Percentiles rank a stretch among this genome's conserved stretches.
These are phyloP conservation scores for Alectoris magna DNA, from an alignment of 2,797 vertebrate genomes.

Conservation along the genomic window DNA sequence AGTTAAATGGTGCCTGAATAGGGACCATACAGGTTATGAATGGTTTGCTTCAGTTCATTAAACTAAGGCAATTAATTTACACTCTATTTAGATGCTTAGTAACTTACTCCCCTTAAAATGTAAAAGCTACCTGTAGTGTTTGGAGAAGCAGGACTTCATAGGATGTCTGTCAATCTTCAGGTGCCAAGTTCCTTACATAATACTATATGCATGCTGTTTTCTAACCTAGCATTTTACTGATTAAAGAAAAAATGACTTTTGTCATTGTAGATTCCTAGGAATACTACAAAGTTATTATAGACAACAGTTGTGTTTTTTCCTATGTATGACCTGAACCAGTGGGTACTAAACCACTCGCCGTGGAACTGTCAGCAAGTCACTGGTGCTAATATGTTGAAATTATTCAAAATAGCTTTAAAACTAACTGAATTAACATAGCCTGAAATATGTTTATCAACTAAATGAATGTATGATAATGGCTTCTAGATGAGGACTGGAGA, in stretches of 20 bases:
- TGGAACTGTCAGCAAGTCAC: not conserved
- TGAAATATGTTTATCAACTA: not conserved
- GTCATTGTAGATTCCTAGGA: not conserved
- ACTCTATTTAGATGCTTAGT: not conserved
- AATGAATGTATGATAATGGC: not conserved
- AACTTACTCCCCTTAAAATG: not conserved
- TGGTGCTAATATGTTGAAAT: not conserved
- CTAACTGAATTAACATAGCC: not conserved
- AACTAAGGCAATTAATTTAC: not conserved
- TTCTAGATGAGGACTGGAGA: not conserved
- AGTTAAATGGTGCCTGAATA: not conserved
- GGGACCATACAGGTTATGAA: not conserved
- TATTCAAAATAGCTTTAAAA: not conserved
- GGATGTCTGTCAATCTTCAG: rapidly evolving
- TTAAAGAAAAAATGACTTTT: not conserved
- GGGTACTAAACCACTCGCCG: not conserved
- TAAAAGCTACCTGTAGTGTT: constrained; percentile 10
- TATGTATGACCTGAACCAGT: not conserved
- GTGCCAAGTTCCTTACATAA: not conserved
- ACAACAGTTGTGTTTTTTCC: not conserved
- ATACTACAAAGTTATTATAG: not conserved
- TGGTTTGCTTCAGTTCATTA: not conserved
- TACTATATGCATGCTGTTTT: not conserved
- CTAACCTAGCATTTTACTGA: not conserved
- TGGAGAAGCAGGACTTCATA: not conserved